Conservation (phyloP, 2,888 invertebrate genomes). For the Branchellion lobata region DNA sequence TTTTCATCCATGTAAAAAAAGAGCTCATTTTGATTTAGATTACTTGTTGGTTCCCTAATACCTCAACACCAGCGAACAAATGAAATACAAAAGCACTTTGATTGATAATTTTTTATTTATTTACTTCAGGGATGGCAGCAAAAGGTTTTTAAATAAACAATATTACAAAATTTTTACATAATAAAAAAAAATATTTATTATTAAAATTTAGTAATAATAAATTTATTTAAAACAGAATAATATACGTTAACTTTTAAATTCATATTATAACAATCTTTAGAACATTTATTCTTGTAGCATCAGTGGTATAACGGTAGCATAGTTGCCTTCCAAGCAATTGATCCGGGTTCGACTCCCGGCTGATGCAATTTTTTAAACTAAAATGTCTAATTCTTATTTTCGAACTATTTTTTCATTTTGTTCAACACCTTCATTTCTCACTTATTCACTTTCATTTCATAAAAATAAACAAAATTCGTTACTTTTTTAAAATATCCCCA, state of each 20-base stretch:
- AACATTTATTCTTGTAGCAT: neutral
- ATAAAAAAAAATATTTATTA: neutral
- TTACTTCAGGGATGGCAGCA: too few species aligned
- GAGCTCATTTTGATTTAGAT: neutral
- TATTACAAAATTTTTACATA: neutral
- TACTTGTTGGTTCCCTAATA: neutral
- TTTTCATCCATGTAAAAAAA: neutral
- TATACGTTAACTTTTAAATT: neutral
- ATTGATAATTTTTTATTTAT: too few species aligned
- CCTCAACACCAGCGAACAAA: too few species aligned
- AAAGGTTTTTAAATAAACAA: neutral
- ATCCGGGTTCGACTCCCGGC: constrained; percentile 24
- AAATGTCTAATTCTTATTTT: too few species aligned
- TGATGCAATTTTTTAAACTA: constrained; percentile 13
- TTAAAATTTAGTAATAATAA: neutral
- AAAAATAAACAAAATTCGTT: too few species aligned
- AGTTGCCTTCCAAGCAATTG: constrained; percentile 22
- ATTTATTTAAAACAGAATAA: neutral
- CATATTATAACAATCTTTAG: neutral
- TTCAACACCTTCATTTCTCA: too few species aligned
- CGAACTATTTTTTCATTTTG: too few species aligned
- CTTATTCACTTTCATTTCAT: too few species aligned
- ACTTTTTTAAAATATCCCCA: too few species aligned
- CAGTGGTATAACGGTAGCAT: constrained; percentile 22
- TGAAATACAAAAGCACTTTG: neutral